phyloP scores from a whole-genome alignment of 2,797 vertebrate species.

The Cirrhinus molitorella region DNA sequence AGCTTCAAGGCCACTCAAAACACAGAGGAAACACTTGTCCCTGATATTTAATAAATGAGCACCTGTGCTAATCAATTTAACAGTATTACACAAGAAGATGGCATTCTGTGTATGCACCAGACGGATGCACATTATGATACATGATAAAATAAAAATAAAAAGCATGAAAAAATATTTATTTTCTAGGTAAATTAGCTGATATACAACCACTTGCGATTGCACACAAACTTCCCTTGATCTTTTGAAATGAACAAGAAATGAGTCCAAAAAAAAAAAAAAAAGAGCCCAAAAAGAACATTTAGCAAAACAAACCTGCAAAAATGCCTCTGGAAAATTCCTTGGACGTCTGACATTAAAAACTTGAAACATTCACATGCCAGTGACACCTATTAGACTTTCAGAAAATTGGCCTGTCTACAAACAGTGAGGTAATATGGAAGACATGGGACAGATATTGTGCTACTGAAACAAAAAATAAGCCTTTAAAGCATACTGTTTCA shows the following conservation, averaged over 20 bases:
- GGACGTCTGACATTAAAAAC: not conserved
- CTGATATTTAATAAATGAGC: slow-evolving; percentile 10
- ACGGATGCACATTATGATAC: not conserved
- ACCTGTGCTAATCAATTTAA: not conserved
- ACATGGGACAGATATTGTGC: not conserved
- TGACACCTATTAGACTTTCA: not conserved
- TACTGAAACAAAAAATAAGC: not conserved
- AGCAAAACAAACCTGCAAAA: not conserved
- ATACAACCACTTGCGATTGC: not conserved
- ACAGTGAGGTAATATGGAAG: not conserved
- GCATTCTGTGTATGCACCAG: not conserved
- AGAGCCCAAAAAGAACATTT: not conserved
- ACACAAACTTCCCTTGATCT: not conserved
- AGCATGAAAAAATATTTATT: not conserved
- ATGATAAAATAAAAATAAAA: not conserved
- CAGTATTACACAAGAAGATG: not conserved
- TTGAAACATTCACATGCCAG: not conserved
- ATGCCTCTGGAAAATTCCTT: not conserved
- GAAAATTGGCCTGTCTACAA: not conserved
- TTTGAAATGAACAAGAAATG: not conserved
- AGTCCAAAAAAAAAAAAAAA: not conserved
- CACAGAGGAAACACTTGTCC: not conserved
- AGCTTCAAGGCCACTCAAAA: not conserved
- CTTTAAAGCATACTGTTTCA: not conserved
- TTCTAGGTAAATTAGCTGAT: not conserved